Evolutionary conservation across 2,888 invertebrate genomes (phyloP).

Genomic region (Mesochorus sp.): DNA sequence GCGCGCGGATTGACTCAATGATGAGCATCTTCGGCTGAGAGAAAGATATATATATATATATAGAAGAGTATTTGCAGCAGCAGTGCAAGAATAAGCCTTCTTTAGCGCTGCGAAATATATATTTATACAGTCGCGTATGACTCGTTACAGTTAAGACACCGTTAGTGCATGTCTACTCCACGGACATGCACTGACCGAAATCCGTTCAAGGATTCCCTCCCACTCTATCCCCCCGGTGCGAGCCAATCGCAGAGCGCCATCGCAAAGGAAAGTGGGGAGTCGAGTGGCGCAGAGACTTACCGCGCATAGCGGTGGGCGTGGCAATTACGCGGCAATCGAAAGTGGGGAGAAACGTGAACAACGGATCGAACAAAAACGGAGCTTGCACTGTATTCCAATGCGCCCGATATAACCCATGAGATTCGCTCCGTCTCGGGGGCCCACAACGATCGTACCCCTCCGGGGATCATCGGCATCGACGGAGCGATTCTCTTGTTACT

Average conservation of each 20-base stretch:
- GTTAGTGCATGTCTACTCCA: not conserved
- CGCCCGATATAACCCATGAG: conserved; percentile 30
- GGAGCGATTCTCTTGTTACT: conserved; percentile 41
- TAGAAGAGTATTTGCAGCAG: not conserved
- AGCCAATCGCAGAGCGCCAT: not conserved
- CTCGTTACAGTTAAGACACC: conserved; percentile 18
- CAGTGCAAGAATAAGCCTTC: conserved; percentile 11
- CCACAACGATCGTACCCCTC: conserved; percentile 29
- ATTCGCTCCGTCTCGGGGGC: conserved; percentile 4
- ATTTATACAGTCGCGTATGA: not conserved
- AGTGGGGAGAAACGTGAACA: not conserved
- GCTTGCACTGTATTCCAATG: not conserved
- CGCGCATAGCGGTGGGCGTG: not conserved
- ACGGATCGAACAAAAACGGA: not conserved
- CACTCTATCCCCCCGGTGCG: not conserved
- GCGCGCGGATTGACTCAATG: conserved; percentile 63
- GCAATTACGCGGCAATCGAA: not conserved
- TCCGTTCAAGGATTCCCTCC: not conserved
- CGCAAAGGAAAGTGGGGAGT: not conserved
- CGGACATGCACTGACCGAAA: not conserved
- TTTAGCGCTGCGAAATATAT: conserved; percentile 12
- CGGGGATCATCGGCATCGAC: conserved; percentile 54
- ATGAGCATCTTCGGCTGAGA: conserved; percentile 49
- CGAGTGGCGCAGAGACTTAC: not conserved
- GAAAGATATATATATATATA: conserved; percentile 1